Evolutionary conservation across 2,113 vertebrate genomes (phyloP), one percentile per base, ranked within the genome.

Genomic region (Puntigrus tetrazona): DNA sequence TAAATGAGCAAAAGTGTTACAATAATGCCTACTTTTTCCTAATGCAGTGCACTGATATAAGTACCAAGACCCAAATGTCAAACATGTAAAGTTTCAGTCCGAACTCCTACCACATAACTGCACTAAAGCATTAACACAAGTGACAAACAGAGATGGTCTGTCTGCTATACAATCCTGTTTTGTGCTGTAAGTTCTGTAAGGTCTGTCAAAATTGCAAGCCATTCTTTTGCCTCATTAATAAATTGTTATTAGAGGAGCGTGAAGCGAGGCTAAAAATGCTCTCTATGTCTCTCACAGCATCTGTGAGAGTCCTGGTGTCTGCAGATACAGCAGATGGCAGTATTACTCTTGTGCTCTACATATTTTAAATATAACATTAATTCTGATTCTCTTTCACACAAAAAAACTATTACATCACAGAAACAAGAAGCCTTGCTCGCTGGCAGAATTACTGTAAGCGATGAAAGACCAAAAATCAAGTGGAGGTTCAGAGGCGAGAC

Each of bases 281-380:
- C 10, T 61, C 57, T 63, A 5, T 25, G 22, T 75, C 31, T 61
- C 41, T 29, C 63, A 16, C 45, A 55, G 36, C 63, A 36, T 45
- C 34, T 75, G 75, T 20, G 22, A 57, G 36, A 80, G 31, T 77
- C 38, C n/a, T 14, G 75, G 27, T 34, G 38, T 84, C 52, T 84
- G 31, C 13, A 63, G 52, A 45, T 91, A 86, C 92, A 93, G 88
- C 83, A 94, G 94, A 92, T 92, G 92, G 93, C 92, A 94, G 90
- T 93, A 91, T 93, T 87, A 87, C 83, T 80, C 90, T 89, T 92
- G 86, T 61, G 78, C 77, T 20, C 63, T 65, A 27, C n/a, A 61
- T 36, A 34, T 61, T 83, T 27, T 83, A 78, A 45, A 65, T 87
- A 61, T 31, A 81, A 61, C 69, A 69, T 70, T 41, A 84, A 45